Percentiles rank a stretch among this genome's conserved stretches.
Conservation (phyloP, 2,888 invertebrate species). For the Tinea pellionella region DNA sequence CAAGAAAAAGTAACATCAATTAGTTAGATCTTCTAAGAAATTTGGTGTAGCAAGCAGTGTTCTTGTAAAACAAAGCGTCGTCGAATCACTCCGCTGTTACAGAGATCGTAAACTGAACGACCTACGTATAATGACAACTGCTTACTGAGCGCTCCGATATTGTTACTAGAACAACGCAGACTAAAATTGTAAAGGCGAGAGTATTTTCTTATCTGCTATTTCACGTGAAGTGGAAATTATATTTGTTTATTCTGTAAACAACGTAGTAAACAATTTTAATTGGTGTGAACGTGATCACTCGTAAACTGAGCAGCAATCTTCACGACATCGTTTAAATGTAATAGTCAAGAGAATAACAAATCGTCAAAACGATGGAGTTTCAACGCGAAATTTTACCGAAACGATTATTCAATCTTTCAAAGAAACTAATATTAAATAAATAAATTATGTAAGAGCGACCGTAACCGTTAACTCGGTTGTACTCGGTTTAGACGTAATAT, state of each 20-base stretch:
- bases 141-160: constrained; percentile 16
- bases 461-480: too few relatives aligned
- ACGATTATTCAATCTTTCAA: neutral
- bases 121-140: constrained; percentile 27
- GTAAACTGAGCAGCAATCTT: constrained; percentile 12
- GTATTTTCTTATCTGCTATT: neutral
- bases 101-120: constrained; percentile 52
- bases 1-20: constrained; percentile 33
- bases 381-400: neutral
- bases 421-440: too few relatives aligned
- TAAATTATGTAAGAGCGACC: too few relatives aligned
- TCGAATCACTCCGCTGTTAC: constrained; percentile 35
- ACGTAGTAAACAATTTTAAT: neutral
- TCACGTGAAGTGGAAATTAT: neutral
- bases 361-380: neutral
- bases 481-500: too few relatives aligned
- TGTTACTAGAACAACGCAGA: neutral
- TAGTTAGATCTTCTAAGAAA: constrained; percentile 48
- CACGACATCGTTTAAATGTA: constrained; percentile 8
- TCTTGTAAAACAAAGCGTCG: constrained; percentile 45
- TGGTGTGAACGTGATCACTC: constrained; percentile 1
- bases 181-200: neutral
- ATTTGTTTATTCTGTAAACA: neutral
- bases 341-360: constrained; percentile 13
- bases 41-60: constrained; percentile 29